phyloP scores from a whole-genome alignment of 2,888 invertebrate genomes.

The Epicampocera succincta region DNA sequence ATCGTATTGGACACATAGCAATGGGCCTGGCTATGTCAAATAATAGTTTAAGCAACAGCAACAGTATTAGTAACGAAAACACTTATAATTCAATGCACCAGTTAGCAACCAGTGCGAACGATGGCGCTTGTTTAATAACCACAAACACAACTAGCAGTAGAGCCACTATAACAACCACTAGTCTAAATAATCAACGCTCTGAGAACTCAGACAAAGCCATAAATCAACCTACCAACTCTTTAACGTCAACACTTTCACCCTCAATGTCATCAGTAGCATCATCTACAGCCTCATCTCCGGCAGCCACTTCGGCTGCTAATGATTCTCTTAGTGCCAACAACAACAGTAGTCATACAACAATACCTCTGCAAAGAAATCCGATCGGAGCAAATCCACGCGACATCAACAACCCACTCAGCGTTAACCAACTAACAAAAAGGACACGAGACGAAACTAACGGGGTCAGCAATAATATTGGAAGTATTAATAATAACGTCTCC shows the following conservation, averaged over 20 bases:
- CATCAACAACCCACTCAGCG: slow-evolving; percentile 95
- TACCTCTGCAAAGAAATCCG: slow-evolving; percentile 85
- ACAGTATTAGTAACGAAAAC: slow-evolving; percentile 58
- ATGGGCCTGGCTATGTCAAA: slow-evolving; percentile 74
- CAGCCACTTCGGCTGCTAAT: slow-evolving; percentile 69
- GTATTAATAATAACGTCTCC: slow-evolving; percentile 68
- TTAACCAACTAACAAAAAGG: slow-evolving; percentile 91
- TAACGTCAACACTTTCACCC: slow-evolving; percentile 43
- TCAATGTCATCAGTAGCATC: slow-evolving; percentile 70
- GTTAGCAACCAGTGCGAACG: slow-evolving; percentile 26
- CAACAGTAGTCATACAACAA: slow-evolving; percentile 46
- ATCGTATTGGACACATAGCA: slow-evolving; percentile 78
- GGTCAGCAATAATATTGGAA: slow-evolving; percentile 68
- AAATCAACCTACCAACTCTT: slow-evolving; percentile 32
- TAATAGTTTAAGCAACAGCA: slow-evolving; percentile 37
- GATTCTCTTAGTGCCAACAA: slow-evolving; percentile 74
- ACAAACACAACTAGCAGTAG: slow-evolving; percentile 12
- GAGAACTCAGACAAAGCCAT: slow-evolving; percentile 50
- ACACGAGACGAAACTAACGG: slow-evolving; percentile 76
- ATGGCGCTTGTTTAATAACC: slow-evolving; percentile 5
- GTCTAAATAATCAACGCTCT: slow-evolving; percentile 49
- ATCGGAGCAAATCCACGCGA: slow-evolving; percentile 96
- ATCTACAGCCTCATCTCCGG: slow-evolving; percentile 74
- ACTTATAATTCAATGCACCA: slow-evolving; percentile 40
- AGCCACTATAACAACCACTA: slow-evolving; percentile 50